A percentile compares a stretch with the other conserved stretches of the same genome.
These are phyloP conservation scores for Pteropus rufus DNA, from an alignment of 2,797 vertebrate genomes.

Conservation along the genomic window DNA sequence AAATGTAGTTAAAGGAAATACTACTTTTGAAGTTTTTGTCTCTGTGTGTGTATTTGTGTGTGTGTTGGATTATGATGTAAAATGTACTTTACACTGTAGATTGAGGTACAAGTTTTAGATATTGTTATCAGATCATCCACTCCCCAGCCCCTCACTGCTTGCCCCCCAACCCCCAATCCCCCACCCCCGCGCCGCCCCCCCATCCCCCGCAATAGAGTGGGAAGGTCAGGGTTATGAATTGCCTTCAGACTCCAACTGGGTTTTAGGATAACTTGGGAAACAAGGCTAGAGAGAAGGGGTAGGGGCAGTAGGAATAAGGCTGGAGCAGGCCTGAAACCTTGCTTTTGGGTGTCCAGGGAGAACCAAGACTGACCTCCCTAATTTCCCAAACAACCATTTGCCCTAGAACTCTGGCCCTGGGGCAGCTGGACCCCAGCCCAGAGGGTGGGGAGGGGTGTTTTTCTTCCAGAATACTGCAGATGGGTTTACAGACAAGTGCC, in stretches of 20 bases:
- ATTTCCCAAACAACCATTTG: neutral
- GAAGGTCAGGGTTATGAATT: neutral
- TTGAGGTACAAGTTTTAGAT: neutral
- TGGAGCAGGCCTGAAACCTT: neutral
- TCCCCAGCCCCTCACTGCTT: neutral
- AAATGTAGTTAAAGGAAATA: neutral
- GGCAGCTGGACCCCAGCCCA: neutral
- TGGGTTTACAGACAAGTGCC: slow-evolving; percentile 43
- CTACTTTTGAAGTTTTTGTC: neutral
- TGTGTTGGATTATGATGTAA: neutral
- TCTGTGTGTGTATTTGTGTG: neutral
- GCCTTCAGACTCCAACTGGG: neutral
- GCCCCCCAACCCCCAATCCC: too few species aligned
- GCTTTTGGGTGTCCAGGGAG: neutral
- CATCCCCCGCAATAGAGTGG: neutral
- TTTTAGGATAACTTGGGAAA: neutral
- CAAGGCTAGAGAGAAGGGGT: neutral
- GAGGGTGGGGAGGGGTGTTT: neutral
- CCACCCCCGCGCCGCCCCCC: too few species aligned
- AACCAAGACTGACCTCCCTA: neutral
- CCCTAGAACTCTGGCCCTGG: neutral
- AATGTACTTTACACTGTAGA: neutral
- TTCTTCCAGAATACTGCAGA: neutral
- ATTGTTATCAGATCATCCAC: neutral
- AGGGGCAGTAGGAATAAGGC: neutral